Base-by-base conservation (phyloP, 2,797 vertebrate species). In the Pseudocheirus occidentalis region DNA sequence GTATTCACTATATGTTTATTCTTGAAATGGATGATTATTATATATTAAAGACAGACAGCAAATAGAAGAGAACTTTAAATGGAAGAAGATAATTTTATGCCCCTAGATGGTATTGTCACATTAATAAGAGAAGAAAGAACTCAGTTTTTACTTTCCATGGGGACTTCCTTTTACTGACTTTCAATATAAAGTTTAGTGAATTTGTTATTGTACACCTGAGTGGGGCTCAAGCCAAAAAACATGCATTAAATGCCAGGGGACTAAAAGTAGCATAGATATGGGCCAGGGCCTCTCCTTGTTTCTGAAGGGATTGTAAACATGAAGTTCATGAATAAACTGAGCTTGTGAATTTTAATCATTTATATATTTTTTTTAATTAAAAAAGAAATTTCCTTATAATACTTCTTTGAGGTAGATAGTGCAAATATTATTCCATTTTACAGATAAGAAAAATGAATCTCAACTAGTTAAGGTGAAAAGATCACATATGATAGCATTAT, bases 141-240 rank as follows among this genome's bases (percentile, higher is more conserved):
- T 95, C 28, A 58, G 28, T 92, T 55, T 1, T 94, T 81, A 92
- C 12, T 96, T 95, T 96, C 50, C 31, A 89, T 91, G 21, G 92
- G 16, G 90, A 27, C 3, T 92, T 95, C 27, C 16, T 96, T 1
- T 92, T 95, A 52, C 95, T 96, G 57, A 93, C 18, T 96, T 96
- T 93, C 66, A 57, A 57, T 81, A 55, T 55, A 91, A 46, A 81
- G 40, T 27, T 40, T 81, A 81, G 21, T 81, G 73, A 21, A 73
- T 46, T 81, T 81, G 40, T 59, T 96, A 14, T 57, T 96, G 28
- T 95, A n/a, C 31, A 96, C 90, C 50, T 89, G 28, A 92, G 40
- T 73, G 91, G 95, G 4, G 21, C 3, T 52, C 90, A 94, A 95
- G 27, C 21, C 66, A 73, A 40, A 16, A 73, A 73, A 73, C n/a